Evolutionary conservation across 2,113 vertebrate genomes (phyloP).

Genomic region (Tragelaphus strepsiceros): DNA sequence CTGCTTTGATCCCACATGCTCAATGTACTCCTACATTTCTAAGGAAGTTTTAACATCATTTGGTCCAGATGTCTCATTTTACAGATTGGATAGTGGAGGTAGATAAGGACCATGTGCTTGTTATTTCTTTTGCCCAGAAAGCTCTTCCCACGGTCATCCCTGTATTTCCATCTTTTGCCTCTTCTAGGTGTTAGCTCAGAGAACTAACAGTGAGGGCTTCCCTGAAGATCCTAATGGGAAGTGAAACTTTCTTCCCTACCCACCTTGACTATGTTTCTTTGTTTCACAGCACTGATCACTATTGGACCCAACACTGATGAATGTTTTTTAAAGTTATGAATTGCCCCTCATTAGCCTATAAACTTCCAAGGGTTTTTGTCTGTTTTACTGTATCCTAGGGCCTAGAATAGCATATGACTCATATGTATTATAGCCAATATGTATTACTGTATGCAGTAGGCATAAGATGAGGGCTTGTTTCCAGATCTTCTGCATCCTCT

Average conservation of each 20-base stretch:
- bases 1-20: neutral
- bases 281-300: neutral
- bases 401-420: neutral
- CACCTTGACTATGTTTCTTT: neutral
- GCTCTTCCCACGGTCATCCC: neutral
- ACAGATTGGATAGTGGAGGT: neutral
- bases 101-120: neutral
- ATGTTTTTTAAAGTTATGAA: neutral
- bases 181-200: neutral
- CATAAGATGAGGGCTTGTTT: neutral
- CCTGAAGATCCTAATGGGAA: neutral
- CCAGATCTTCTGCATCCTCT: neutral
- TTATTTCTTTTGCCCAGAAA: neutral
- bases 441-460: neutral
- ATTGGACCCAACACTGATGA: neutral
- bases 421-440: neutral
- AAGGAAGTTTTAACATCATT: neutral
- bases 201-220: neutral
- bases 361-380: neutral
- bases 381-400: neutral
- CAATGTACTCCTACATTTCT: neutral
- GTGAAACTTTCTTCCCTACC: neutral
- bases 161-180: neutral
- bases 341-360: neutral
- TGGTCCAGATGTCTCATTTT: neutral